A percentile compares a stretch with the other conserved stretches of the same genome.
These are phyloP conservation scores for Leptonema lineaticorne DNA, from an alignment of 1,140 invertebrate species.

Conservation along the genomic window DNA sequence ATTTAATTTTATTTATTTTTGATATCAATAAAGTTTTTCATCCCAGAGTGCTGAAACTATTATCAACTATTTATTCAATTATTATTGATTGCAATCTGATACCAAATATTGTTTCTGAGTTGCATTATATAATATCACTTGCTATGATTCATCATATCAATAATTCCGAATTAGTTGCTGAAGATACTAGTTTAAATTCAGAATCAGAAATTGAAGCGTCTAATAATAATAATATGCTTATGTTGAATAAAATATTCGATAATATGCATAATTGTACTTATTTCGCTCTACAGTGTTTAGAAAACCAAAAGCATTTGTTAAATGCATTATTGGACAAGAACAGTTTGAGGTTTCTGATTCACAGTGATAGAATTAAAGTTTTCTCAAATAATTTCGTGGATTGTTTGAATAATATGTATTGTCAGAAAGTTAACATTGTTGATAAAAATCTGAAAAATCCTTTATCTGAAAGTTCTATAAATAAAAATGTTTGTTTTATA, in stretches of 20 bases:
- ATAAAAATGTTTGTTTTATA: conserved; percentile 53
- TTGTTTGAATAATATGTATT: conserved; percentile 46
- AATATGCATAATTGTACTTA: conserved; percentile 52
- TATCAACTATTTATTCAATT: conserved; percentile 49
- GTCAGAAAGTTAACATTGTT: conserved; percentile 43
- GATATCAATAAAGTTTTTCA: conserved; percentile 45
- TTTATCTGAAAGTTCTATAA: conserved; percentile 39
- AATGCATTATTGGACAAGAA: conserved; percentile 52
- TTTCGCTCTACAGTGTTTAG: conserved; percentile 52
- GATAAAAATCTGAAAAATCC: conserved; percentile 40
- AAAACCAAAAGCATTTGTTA: conserved; percentile 45
- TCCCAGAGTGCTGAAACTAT: conserved; percentile 48
- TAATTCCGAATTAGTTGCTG: background rate
- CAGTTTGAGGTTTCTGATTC: conserved; percentile 49
- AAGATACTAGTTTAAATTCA: background rate
- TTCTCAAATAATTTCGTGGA: conserved; percentile 51
- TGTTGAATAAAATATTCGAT: conserved; percentile 44
- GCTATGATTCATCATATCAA: conserved; percentile 49
- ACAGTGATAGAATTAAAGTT: conserved; percentile 49
- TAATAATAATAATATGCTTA: background rate
- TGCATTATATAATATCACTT: conserved; percentile 53
- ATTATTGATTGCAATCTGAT: conserved; percentile 52
- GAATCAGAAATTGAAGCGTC: background rate
- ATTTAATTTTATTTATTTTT: conserved; percentile 13
- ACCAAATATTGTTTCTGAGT: conserved; percentile 50